Base-by-base conservation (phyloP, 1,140 invertebrate species). In the Dendrolimus punctatus region DNA sequence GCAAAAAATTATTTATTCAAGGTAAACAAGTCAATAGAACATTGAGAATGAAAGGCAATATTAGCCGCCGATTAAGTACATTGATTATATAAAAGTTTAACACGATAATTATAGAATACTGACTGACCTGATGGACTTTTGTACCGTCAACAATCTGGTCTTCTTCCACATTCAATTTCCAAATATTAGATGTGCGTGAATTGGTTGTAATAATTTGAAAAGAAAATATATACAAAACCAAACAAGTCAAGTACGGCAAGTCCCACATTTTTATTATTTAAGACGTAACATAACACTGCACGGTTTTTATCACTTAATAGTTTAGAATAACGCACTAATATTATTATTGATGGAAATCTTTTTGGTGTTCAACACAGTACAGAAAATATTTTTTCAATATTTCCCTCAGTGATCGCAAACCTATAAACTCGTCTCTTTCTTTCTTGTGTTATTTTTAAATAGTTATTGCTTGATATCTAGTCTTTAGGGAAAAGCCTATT, bases 191-290 rank as follows among this genome's bases (percentile, higher is more conserved):
- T 42, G 92, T 92, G 58, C 91, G 88, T 40, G 93, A 93, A 80
- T 93, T 93, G 60, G 89, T 93, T 58, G 90, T 88, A 57, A 93
- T 88, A 68, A 93, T 90, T 81, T 93, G 90, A 77, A 93, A 89
- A 64, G 87, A 90, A 75, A 90, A 86, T 81, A 87, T 83, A 71
- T 87, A 88, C 69, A 88, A 71, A 73, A 83, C 72, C 68, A 88
- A 87, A 81, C 81, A 87, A 74, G 80, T 87, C 72, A 88, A 80
- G 74, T 87, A 87, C 64, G 83, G 82, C 59, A 77, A 80, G 60
- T 88, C 85, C 68, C 82, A 72, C 86, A 88, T 88, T 69, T 73
- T 77, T 70, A 66, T 66, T 56, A 66, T 59, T 69, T 55, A 69
- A 58, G 47, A 54, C 54, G 51, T 68, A 70, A 73, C 63, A 55